These are phyloP conservation scores for cattle (Bos taurus) DNA, from an alignment of 2,113 vertebrate species.

Conservation along the genomic window ARS-UCD2.0 NC_037332.1:35437001-35437500, in stretches of 20 bases:
- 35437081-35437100: not conserved
- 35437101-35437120: not conserved
- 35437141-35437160: not conserved
- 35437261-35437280: not conserved
- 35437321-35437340: not conserved
- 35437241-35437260: not conserved
- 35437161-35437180: not conserved
- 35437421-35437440: not conserved
- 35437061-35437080: not conserved
- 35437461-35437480: not conserved
- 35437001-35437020: not conserved
- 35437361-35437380: not conserved
- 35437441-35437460: not conserved
- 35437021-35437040: not conserved
- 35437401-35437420: not conserved
- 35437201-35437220: not conserved
- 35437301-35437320: not conserved
- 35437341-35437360: not conserved
- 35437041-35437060: not conserved
- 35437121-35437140: not conserved
- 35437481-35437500: not conserved
- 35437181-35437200: not conserved
- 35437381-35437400: not conserved
- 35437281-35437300: not conserved
- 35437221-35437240: not conserved